Conservation (phyloP, 2,888 invertebrate genomes). For the Ophioninae sp. region DNA sequence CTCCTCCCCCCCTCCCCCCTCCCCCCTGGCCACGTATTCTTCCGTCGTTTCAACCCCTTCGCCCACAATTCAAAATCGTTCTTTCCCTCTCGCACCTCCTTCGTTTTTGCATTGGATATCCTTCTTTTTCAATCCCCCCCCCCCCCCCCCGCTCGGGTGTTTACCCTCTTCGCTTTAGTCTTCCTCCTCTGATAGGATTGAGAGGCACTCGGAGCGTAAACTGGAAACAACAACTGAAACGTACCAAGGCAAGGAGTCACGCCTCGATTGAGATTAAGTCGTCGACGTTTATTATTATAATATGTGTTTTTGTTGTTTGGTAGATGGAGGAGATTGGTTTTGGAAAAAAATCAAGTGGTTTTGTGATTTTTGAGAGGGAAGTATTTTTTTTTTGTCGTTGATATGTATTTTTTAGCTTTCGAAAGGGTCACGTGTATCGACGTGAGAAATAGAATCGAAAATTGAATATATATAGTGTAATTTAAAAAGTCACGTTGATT, state of each 20-base stretch:
- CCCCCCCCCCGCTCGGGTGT: not conserved
- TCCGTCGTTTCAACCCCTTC: too few species aligned
- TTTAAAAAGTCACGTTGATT: too few species aligned
- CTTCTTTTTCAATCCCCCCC: not conserved
- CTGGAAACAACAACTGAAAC: constrained; percentile 79
- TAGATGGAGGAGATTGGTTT: too few species aligned
- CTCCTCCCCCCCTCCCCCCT: not conserved
- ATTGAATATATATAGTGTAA: too few species aligned
- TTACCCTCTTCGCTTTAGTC: constrained; percentile 54
- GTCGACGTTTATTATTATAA: constrained; percentile 67
- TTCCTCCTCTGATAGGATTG: constrained; percentile 78
- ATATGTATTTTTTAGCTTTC: too few species aligned
- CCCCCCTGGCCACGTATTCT: too few species aligned
- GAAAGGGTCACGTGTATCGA: too few species aligned
- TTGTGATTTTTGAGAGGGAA: too few species aligned
- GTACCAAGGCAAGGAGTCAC: constrained; percentile 73
- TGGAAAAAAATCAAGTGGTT: too few species aligned
- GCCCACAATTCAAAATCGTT: not conserved
- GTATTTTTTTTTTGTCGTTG: too few species aligned
- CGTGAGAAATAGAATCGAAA: too few species aligned
- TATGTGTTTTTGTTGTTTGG: too few species aligned
- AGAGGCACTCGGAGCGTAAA: constrained; percentile 78
- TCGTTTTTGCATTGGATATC: not conserved
- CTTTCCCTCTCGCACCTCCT: not conserved
- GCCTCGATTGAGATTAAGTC: constrained; percentile 78